Evolutionary conservation across 2,797 vertebrate genomes (phyloP), one percentile per base, ranked within the genome.

Genomic region (Megaceryle alcyon): DNA sequence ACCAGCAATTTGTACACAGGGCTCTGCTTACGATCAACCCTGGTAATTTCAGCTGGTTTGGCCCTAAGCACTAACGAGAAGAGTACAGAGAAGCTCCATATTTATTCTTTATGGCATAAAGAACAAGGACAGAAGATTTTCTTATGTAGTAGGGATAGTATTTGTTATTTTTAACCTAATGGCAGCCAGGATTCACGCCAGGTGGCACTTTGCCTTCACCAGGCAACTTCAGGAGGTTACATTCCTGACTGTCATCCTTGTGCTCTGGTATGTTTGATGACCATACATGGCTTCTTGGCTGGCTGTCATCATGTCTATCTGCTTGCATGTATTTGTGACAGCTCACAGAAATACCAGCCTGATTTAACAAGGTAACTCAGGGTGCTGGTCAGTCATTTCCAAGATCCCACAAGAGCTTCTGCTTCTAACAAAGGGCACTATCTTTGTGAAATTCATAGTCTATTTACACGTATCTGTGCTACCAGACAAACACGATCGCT

Each of bases 141-240:
- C 91, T 86, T 92, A 92, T 66, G 91, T 68, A 94, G 95, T 1
- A 63, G 61, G 23, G 71, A 86, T 69, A 61, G 49, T 71, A 86
- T 81, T 83, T 92, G 91, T 89, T 97, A 94, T 94, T 95, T 96
- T 96, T 94, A 95, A 88, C 73, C 33, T 54, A 51, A 72, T 31
- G 78, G 85, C 88, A 93, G 94, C 28, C 87, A 90, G 71, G 51
- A 54, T 70, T 70, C 25, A 39, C 56, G 93, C 88, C 93, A 92
- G 72, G 82, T 78, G 88, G 79, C 90, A 3, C 85, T 57, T 37
- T 95, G 91, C 96, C 92, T 76, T 72, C 14, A 86, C 87, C 92
- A 94, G 33, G 43, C 66, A 48, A 10, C 54, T 68, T 54, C 73
- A 51, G 69, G 78, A 92, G 82, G 82, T 56, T 49, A 6, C 75